These are phyloP conservation scores for Bolinopsis microptera DNA, from an alignment of 37 sponge, comb jelly and placozoan species.

Conservation along the genomic window DNA sequence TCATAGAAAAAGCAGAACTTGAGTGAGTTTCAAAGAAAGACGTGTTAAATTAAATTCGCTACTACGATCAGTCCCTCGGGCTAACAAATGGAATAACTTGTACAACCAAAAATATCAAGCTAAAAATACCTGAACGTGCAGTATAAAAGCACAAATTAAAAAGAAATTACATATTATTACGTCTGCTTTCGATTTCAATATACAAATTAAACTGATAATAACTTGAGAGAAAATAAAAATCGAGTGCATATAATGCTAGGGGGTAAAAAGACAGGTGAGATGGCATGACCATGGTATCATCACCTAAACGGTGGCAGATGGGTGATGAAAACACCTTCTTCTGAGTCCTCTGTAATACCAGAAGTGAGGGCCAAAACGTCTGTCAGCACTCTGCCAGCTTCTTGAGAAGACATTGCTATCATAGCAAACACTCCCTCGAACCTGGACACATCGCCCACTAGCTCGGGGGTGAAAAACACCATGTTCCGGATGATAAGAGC, in stretches of 20 bases:
- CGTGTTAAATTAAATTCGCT: too few relatives aligned
- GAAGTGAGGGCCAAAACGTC: not conserved
- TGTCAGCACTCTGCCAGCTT: conserved; percentile 1
- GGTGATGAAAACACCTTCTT: not conserved
- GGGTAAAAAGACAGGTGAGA: too few relatives aligned
- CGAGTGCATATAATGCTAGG: not conserved
- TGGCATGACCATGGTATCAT: too few relatives aligned
- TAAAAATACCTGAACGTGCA: not conserved
- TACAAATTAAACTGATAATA: not conserved
- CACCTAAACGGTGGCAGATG: not conserved
- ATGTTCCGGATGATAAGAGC: conserved; percentile 30
- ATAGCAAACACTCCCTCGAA: not conserved
- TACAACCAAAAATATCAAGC: not conserved
- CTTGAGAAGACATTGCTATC: not conserved
- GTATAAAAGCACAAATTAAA: not conserved
- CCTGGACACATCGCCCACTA: not conserved
- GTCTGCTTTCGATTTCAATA: not conserved
- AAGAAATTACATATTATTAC: not conserved
- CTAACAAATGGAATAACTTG: too few relatives aligned
- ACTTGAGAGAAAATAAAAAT: not conserved
- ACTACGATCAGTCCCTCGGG: too few relatives aligned
- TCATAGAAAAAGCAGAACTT: not conserved
- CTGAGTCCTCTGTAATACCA: not conserved
- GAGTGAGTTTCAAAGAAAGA: too few relatives aligned
- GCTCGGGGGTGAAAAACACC: not conserved